Evolutionary conservation across 2,797 vertebrate species (phyloP).

Genomic region (Falco cherrug): DNA sequence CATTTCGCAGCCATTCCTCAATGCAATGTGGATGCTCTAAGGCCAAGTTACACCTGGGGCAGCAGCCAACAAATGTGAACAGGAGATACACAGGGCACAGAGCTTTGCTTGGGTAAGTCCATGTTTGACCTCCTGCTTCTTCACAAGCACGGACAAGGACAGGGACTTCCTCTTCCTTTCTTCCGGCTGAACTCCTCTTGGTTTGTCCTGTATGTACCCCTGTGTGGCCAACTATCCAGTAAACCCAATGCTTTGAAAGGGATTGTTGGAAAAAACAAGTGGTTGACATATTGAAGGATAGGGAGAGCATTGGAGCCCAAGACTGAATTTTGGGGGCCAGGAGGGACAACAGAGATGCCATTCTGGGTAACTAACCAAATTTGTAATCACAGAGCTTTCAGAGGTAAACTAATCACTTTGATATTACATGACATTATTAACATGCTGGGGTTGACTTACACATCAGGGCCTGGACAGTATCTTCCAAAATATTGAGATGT

Average conservation of each 20-base stretch:
- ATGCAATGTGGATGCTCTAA: accelerated
- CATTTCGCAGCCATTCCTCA: not conserved
- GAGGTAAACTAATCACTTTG: not conserved
- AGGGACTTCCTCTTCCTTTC: not conserved
- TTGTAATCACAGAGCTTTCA: not conserved
- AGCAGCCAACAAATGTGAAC: not conserved
- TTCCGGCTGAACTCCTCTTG: not conserved
- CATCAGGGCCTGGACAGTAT: not conserved
- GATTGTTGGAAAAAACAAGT: not conserved
- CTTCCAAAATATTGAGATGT: not conserved
- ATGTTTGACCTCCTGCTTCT: not conserved
- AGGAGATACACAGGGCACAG: not conserved
- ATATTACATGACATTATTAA: not conserved
- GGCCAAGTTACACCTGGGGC: not conserved
- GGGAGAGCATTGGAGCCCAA: not conserved
- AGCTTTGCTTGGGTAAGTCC: not conserved
- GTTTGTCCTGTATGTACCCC: not conserved
- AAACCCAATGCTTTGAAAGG: not conserved
- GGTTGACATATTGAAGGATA: not conserved
- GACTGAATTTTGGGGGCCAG: accelerated
- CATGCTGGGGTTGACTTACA: not conserved
- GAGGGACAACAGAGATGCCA: not conserved
- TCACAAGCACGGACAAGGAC: not conserved
- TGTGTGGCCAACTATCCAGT: not conserved
- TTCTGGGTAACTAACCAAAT: not conserved